Evolutionary conservation across 2,888 invertebrate species (phyloP).

Genomic region (Aquatica leii): DNA sequence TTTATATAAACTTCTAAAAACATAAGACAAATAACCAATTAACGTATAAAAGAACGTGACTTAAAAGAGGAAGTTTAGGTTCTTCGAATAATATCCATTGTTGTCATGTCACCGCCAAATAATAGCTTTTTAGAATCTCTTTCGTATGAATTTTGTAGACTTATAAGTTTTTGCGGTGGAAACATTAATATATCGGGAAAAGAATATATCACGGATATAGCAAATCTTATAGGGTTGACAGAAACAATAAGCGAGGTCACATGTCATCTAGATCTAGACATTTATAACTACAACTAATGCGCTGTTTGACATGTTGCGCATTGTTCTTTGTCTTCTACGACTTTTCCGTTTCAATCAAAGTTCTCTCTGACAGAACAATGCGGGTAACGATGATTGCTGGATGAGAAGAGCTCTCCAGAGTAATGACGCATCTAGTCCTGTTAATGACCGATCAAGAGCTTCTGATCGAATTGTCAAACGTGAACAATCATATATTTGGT

Average conservation of each 20-base stretch:
- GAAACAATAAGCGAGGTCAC: constrained; percentile 56
- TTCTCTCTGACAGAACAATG: constrained; percentile 52
- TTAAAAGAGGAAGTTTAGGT: constrained; percentile 49
- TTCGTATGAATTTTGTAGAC: constrained; percentile 40
- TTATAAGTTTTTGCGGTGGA: constrained; percentile 43
- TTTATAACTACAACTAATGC: constrained; percentile 58
- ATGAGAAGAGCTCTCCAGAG: constrained; percentile 54
- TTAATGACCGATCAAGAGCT: constrained; percentile 55
- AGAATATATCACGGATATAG: constrained; percentile 48
- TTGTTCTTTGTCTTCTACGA: constrained; percentile 49
- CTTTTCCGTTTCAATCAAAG: constrained; percentile 54
- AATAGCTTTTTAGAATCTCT: constrained; percentile 47
- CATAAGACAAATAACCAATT: constrained; percentile 57
- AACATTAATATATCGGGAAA: constrained; percentile 50
- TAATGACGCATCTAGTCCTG: constrained; percentile 59
- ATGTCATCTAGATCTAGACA: constrained; percentile 52
- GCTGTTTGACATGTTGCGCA: constrained; percentile 55
- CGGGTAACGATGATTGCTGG: constrained; percentile 61
- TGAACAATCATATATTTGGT: constrained; percentile 52
- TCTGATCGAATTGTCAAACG: constrained; percentile 54
- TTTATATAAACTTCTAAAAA: constrained; percentile 24
- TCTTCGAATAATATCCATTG: constrained; percentile 46
- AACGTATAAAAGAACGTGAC: constrained; percentile 54
- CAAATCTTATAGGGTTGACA: constrained; percentile 46
- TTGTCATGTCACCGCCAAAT: constrained; percentile 51